phyloP scores from a whole-genome alignment of 2,888 invertebrate genomes.

The Chrysotoxum bicinctum region DNA sequence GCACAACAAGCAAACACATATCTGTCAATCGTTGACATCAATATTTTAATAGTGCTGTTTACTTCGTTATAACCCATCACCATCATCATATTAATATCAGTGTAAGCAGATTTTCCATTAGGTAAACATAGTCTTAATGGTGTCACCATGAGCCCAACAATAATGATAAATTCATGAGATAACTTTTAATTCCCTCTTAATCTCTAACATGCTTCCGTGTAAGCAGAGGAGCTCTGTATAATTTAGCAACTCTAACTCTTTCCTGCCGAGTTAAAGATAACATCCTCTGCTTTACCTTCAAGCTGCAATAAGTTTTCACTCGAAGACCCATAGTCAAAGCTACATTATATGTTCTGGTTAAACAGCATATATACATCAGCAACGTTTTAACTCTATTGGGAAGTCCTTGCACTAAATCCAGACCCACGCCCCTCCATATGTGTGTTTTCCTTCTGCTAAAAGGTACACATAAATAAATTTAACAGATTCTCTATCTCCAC shows the following conservation, averaged over 20 bases:
- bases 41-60: slow-evolving; percentile 51
- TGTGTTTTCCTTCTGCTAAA: slow-evolving; percentile 61
- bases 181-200: slow-evolving; percentile 71
- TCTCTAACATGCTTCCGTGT: slow-evolving; percentile 64
- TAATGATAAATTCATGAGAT: slow-evolving; percentile 71
- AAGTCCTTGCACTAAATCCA: slow-evolving; percentile 54
- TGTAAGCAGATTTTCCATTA: slow-evolving; percentile 66
- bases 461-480: slow-evolving; percentile 72
- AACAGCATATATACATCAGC: not conserved
- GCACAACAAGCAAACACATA: not conserved
- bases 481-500: slow-evolving; percentile 61
- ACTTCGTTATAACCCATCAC: slow-evolving; percentile 8
- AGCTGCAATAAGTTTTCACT: slow-evolving; percentile 30
- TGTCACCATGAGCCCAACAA: slow-evolving; percentile 66
- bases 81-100: slow-evolving; percentile 58
- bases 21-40: slow-evolving; percentile 49
- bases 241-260: slow-evolving; percentile 11
- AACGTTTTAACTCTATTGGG: slow-evolving; percentile 20
- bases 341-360: not conserved
- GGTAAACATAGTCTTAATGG: slow-evolving; percentile 69
- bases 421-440: slow-evolving; percentile 36
- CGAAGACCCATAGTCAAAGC: slow-evolving; percentile 1
- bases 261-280: slow-evolving; percentile 51
- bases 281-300: slow-evolving; percentile 6
- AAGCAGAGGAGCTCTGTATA: not conserved